Evolutionary conservation across 1,140 invertebrate species (phyloP), one percentile per base, ranked within the genome.

Genomic region (Drosophila aff.): DNA sequence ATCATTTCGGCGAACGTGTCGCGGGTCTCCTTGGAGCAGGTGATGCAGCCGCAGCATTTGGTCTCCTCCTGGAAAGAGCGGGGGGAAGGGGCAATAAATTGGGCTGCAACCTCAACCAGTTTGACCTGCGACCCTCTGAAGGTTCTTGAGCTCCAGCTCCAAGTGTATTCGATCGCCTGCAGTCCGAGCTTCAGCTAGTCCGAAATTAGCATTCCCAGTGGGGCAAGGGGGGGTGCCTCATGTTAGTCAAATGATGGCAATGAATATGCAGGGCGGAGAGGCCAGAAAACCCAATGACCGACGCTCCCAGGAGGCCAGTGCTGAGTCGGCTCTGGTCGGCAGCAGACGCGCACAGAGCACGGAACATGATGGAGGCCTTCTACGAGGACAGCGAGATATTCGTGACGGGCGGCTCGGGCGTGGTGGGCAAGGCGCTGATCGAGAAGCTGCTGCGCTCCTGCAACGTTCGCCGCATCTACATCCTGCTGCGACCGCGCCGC

Each of bases 1-100:
- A 99, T 94, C 96, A 99, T 97, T 93, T 97, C 95, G 38, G 94
- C 94, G 38, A 98, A 94, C 1, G 96, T 96, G 75, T 96, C 95
- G 75, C 94, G 94, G 3, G 94, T 95, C 79, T 95, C 94, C 69
- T 94, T 93, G 4, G 94, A 94, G 71, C 94, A 95, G 10, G 93
- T 93, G 44, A 95, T 92, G 83, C 94, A 94, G 28, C 94, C 93
- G 46, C 93, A 93, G 33, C 91, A 91, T 67, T 92, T 87, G 26
- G 79, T 68, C 4, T 74, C 44, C 76, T 92, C 91, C 92, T 93
- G 62, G 0, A 13, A 2, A 15, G 5, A 26, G 23, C 10, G 7
- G n/a, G n/a, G n/a, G n/a, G n/a, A 46, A 13, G 5, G n/a, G 4
- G 16, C 31, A 36, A 13, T 36, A 11, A 13, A 13, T 3, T 11